phyloP scores from a whole-genome alignment of 2,113 vertebrate genomes.

The Atrichornis clamosus region DNA sequence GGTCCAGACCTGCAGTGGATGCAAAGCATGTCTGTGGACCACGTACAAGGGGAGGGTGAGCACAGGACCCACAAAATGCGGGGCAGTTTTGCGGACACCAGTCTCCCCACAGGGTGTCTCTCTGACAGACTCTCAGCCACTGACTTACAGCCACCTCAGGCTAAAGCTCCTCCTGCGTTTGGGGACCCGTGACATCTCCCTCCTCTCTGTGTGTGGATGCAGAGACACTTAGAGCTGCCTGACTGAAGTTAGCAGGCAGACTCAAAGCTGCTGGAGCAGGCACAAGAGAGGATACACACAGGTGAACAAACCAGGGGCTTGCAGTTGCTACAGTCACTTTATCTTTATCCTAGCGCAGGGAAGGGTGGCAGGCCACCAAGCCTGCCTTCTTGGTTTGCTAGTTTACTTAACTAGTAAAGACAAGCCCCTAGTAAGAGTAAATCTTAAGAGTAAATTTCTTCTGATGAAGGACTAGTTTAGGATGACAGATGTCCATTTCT shows the following conservation, averaged over 20 bases:
- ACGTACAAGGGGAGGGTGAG: fast-evolving
- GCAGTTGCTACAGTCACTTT: not conserved
- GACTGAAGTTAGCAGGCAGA: not conserved
- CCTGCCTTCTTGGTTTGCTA: not conserved
- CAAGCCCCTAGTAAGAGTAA: not conserved
- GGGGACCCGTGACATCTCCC: not conserved
- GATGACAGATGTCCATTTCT: not conserved
- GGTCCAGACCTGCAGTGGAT: not conserved
- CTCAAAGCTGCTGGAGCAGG: not conserved
- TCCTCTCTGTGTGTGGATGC: not conserved
- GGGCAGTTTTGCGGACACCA: fast-evolving
- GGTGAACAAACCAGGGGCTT: not conserved
- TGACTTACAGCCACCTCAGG: not conserved
- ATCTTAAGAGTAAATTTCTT: not conserved
- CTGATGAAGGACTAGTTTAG: not conserved
- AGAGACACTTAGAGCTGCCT: not conserved
- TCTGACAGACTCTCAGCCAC: not conserved
- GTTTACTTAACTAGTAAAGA: no score
- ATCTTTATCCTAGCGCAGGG: not conserved
- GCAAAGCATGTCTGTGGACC: not conserved
- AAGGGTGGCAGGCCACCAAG: not conserved
- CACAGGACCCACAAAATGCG: not conserved
- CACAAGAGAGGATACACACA: not conserved
- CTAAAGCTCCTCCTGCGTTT: not conserved
- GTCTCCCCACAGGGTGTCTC: not conserved